Conservation (phyloP, 2,888 invertebrate species). For the Chaetogeoica ovagalla region DNA sequence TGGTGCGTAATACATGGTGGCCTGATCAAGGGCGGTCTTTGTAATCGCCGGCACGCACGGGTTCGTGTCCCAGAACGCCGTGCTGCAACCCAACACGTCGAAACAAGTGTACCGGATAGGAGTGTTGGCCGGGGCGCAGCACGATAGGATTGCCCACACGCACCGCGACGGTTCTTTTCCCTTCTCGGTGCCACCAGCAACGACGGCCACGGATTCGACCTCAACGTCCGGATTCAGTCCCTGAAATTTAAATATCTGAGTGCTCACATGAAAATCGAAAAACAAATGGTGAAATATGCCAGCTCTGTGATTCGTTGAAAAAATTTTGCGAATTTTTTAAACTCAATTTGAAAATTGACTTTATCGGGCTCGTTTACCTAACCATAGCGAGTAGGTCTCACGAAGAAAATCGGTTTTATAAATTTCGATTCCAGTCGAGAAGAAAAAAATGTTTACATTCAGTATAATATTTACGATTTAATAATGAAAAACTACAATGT, state of each 20-base stretch:
- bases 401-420: no score
- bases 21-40: constrained; percentile 63
- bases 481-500: no score
- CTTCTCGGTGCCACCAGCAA: constrained; percentile 32
- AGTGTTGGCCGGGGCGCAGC: constrained; percentile 66
- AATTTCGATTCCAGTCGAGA: no score
- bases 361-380: no score
- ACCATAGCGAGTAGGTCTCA: no score
- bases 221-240: constrained; percentile 36
- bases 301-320: no score
- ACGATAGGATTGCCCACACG: constrained; percentile 75
- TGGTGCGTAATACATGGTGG: constrained; percentile 57
- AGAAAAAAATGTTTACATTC: no score
- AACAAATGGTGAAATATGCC: no score
- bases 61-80: constrained; percentile 72
- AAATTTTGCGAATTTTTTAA: no score
- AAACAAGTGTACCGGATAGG: constrained; percentile 68
- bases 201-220: constrained; percentile 19
- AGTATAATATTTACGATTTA: no score
- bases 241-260: background rate
- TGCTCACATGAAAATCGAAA: no score
- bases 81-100: constrained; percentile 72
- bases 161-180: constrained; percentile 64
- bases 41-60: constrained; percentile 71
- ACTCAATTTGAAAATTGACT: no score